Base-by-base conservation (phyloP, 2,113 vertebrate genomes). In the Oncorhynchus keta region DNA sequence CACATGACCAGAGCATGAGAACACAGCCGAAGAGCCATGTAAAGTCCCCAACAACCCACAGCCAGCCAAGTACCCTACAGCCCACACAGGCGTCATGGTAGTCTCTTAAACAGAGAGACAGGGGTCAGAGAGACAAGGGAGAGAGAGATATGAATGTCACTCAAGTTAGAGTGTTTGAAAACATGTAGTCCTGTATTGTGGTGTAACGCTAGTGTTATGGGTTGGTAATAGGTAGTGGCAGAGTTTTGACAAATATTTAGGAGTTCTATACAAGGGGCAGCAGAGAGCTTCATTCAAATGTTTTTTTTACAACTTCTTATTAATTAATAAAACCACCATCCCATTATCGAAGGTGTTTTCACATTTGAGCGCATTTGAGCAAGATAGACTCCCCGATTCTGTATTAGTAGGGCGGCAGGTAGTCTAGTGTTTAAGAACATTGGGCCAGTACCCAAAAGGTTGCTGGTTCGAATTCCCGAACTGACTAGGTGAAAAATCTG, bases 1-100 rank as follows among this genome's bases (percentile, higher is more conserved):
- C 69, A 59, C 78, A 78, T 73, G 79, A 79, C 74, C 74, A 76
- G 89, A 83, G 81, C 93, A 84, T 94, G 94, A 92, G 94, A 95
- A 94, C 49, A 26, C 57, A 32, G 16, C 55, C 70, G 0, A 68
- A 48, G 39, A 11, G n/a, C 59, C 59, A 76, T 65, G 66, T 55
- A 18, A 11, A 12, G 13, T 68, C 48, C 12, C 49, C 45, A 45
- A 59, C 61, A 26, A n/a, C 4, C 14, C 18, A 45, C 68, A 26
- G 68, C 45, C 35, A 70, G 68, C 45, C 35, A 70, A 70, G 35
- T 70, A 39, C 20, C 32, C 14, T 28, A 9, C 26, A 22, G 30
- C 55, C 45, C 45, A 22, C 61, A 66, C 24, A 18, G 14, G 35
- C 45, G 4, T 16, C 62, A 24, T 16, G 39, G 18, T 18, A 68